These are phyloP conservation scores for Pygathrix nemaeus DNA, from an alignment of 2,113 vertebrate genomes.

Conservation along the genomic window DNA sequence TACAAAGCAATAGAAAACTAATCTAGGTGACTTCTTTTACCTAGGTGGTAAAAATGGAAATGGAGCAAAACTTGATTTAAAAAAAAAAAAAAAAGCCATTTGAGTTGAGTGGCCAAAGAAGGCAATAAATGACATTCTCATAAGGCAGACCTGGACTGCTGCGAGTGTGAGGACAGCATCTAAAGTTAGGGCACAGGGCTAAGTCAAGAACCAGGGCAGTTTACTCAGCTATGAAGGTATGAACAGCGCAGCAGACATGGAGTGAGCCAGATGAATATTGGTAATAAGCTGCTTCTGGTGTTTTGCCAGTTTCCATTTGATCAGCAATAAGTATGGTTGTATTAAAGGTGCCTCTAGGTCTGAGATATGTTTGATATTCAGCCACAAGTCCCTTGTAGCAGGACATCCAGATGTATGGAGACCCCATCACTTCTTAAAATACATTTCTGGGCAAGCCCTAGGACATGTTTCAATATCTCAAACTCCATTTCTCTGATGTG, in stretches of 20 bases:
- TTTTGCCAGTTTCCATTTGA: neutral
- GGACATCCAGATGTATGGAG: neutral
- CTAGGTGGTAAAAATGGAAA: neutral
- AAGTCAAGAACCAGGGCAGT: neutral
- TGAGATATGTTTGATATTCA: neutral
- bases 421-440: neutral
- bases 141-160: neutral
- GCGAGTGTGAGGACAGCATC: neutral
- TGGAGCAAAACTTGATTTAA: neutral
- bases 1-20: neutral
- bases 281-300: neutral
- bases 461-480: neutral
- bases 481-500: neutral
- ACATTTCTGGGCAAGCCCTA: neutral
- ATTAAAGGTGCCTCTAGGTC: neutral
- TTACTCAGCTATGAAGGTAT: neutral
- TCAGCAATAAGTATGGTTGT: neutral
- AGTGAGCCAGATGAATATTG: neutral
- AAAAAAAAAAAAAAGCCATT: conserved; percentile 37
- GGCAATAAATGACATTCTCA: neutral
- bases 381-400: neutral
- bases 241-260: neutral
- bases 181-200: neutral
- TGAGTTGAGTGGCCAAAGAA: neutral
- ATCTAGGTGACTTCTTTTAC: neutral